Percentiles rank a stretch among this genome's conserved stretches.
Evolutionary conservation across 2,797 vertebrate species (phyloP).

Genomic region (Onychomys leucogaster): DNA sequence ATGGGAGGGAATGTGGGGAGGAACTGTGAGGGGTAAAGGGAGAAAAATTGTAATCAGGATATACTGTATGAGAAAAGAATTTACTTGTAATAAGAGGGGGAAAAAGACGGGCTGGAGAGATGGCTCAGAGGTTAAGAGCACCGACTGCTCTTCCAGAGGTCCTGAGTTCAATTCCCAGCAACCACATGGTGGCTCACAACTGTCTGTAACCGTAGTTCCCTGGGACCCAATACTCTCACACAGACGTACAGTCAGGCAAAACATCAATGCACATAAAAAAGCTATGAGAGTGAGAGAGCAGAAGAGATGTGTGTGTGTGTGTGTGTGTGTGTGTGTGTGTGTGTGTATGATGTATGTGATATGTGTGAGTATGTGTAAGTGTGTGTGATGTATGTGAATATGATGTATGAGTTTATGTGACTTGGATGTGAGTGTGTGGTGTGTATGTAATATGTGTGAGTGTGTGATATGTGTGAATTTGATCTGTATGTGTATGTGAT

Average conservation of each 20-base stretch:
- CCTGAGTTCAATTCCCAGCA: background rate
- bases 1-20: background rate
- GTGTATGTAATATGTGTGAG: background rate
- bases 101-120: too few relatives aligned
- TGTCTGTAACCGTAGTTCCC: background rate
- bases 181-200: background rate
- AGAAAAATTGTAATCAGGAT: background rate
- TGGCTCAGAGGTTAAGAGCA: background rate
- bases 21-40: background rate
- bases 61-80: background rate
- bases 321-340: background rate
- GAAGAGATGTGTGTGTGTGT: background rate
- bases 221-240: background rate
- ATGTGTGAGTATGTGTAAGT: background rate
- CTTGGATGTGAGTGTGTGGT: background rate
- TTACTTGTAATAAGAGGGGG: background rate
- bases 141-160: background rate
- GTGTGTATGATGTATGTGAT: background rate
- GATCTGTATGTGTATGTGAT: too few relatives aligned
- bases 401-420: background rate
- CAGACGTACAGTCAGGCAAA: background rate
- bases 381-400: background rate
- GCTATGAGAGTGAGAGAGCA: background rate
- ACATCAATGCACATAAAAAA: background rate
- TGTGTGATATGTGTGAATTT: background rate